Percentiles rank a stretch among this genome's conserved stretches.
phyloP scores from a whole-genome alignment of 2,113 vertebrate species.

The Trematocara marginatum region DNA sequence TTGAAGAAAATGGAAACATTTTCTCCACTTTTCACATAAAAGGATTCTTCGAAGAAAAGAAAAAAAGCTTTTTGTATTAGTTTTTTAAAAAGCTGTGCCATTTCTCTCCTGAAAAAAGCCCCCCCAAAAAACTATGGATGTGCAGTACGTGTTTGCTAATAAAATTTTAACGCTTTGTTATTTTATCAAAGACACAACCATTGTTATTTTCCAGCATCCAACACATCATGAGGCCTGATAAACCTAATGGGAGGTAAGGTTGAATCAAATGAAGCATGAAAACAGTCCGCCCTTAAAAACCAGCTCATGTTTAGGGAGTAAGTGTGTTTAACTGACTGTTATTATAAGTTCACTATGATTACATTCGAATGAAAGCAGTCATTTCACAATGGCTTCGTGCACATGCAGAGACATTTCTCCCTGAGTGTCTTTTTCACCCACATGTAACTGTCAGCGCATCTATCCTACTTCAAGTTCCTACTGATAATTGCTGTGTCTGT shows the following conservation, averaged over 20 bases:
- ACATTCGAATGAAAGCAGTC: background rate
- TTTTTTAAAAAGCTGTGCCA: background rate
- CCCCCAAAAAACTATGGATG: background rate
- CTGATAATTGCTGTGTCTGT: conserved; percentile 4
- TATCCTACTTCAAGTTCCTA: background rate
- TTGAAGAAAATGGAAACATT: background rate
- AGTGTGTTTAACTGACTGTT: conserved; percentile 4
- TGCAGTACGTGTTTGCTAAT: background rate
- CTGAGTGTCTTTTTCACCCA: background rate
- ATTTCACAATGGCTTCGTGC: background rate
- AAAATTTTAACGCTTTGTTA: background rate
- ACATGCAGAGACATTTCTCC: background rate
- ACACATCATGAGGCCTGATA: conserved; percentile 5
- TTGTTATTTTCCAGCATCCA: background rate
- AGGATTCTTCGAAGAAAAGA: background rate
- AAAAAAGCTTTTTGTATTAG: fast-evolving
- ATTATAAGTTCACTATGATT: background rate
- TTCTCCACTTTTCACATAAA: background rate
- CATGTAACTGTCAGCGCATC: background rate
- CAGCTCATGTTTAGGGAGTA: conserved; percentile 34
- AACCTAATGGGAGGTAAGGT: conserved; percentile 17
- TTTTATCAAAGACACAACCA: conserved; percentile 2
- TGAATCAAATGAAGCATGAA: conserved; percentile 20
- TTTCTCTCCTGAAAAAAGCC: background rate
- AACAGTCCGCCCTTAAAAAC: conserved; percentile 3